Evolutionary conservation across 2,888 invertebrate species (phyloP).

Genomic region (Epinotia ramella): DNA sequence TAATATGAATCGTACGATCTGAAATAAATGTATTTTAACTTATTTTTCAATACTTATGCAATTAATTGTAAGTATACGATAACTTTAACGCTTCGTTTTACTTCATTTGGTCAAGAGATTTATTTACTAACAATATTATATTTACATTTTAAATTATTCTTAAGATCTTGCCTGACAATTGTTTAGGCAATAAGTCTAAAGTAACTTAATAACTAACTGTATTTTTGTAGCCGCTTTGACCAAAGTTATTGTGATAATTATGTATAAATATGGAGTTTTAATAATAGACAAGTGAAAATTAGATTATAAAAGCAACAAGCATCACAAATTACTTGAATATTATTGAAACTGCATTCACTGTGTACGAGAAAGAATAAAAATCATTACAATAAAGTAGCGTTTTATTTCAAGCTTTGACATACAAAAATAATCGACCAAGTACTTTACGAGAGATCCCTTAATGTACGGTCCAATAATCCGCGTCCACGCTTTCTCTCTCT

Average conservation of each 20-base stretch:
- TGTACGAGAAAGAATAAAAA: slow-evolving; percentile 34
- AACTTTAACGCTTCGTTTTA: background rate
- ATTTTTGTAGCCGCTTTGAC: slow-evolving; percentile 30
- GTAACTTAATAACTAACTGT: slow-evolving; percentile 16
- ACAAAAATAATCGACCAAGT: slow-evolving; percentile 23
- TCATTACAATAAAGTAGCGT: slow-evolving; percentile 25
- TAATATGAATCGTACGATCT: background rate
- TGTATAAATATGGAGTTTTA: slow-evolving; percentile 13
- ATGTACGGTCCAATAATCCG: no score
- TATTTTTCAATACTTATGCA: slow-evolving; percentile 10
- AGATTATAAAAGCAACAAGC: background rate
- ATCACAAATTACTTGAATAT: slow-evolving; percentile 23
- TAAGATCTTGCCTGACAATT: slow-evolving; percentile 36
- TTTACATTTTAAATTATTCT: slow-evolving; percentile 11
- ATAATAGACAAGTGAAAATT: background rate
- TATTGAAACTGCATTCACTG: slow-evolving; percentile 16
- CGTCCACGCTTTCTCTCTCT: no score
- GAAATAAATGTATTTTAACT: background rate
- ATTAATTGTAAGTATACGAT: slow-evolving; percentile 21
- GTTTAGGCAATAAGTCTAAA: slow-evolving; percentile 20
- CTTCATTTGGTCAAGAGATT: background rate
- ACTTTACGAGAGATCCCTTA: background rate
- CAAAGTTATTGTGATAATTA: slow-evolving; percentile 39
- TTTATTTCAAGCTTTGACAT: slow-evolving; percentile 32
- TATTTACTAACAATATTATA: background rate